Conservation (phyloP, 2,888 invertebrate species). For the Lomographa bimaculata region DNA sequence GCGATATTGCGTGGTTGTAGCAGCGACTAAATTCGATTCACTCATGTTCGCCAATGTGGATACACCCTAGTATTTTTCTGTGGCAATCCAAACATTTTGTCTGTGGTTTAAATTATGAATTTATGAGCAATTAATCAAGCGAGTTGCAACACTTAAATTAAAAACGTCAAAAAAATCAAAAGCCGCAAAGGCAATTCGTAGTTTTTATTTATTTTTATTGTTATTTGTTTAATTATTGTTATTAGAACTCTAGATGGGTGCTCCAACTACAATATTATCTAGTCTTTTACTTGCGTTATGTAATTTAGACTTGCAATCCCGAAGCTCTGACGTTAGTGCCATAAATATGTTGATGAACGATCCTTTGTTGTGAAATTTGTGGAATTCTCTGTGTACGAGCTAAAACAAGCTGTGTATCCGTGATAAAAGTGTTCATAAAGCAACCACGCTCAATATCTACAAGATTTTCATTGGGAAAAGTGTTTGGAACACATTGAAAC, state of each 20-base stretch:
- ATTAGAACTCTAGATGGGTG: slow-evolving; percentile 52
- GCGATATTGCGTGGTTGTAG: no score
- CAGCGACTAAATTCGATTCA: no score
- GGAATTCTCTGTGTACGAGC: slow-evolving; percentile 47
- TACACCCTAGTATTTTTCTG: slow-evolving; percentile 23
- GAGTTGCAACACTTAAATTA: slow-evolving; percentile 77
- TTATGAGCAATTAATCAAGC: slow-evolving; percentile 73
- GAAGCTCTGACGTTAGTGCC: slow-evolving; percentile 68
- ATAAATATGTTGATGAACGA: slow-evolving; percentile 69
- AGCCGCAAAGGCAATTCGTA: slow-evolving; percentile 66
- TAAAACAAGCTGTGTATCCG: slow-evolving; percentile 36
- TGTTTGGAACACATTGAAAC: not conserved
- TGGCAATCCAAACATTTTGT: slow-evolving; percentile 35
- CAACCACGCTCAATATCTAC: slow-evolving; percentile 30
- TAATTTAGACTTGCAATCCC: slow-evolving; percentile 57
- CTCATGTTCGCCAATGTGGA: slow-evolving; percentile 1
- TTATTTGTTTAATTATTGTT: slow-evolving; percentile 63
- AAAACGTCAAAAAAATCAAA: slow-evolving; percentile 78
- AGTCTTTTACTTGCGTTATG: slow-evolving; percentile 62
- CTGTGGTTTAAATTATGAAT: slow-evolving; percentile 57
- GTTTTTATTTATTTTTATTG: slow-evolving; percentile 73
- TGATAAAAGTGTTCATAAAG: slow-evolving; percentile 22
- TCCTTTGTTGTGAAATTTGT: slow-evolving; percentile 68
- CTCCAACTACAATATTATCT: slow-evolving; percentile 66
- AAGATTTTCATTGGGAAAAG: slow-evolving; percentile 10